Evolutionary conservation across 2,113 vertebrate species (phyloP).

Genomic region (Corythoichthys haematopterus): DNA sequence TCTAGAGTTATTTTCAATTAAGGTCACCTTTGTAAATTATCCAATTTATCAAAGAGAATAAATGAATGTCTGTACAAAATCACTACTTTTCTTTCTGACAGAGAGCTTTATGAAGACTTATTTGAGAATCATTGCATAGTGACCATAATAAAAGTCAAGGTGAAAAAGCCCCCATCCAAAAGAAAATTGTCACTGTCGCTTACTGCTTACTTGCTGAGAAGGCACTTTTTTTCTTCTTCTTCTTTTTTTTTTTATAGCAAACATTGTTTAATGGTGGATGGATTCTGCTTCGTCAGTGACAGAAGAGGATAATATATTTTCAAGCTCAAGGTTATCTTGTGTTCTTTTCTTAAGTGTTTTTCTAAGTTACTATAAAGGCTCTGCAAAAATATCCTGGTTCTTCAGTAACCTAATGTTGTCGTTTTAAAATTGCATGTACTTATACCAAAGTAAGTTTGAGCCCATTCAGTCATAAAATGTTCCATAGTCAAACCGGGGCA

Average conservation of each 20-base stretch:
- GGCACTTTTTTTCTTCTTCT: not conserved
- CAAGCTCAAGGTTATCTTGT: slow-evolving; percentile 16
- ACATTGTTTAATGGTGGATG: not conserved
- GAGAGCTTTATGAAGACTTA: not conserved
- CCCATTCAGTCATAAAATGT: too few relatives aligned
- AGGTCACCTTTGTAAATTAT: not conserved
- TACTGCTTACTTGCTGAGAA: slow-evolving; percentile 12
- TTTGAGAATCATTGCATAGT: slow-evolving; percentile 5
- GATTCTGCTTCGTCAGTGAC: slow-evolving; percentile 12
- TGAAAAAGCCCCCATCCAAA: slow-evolving; percentile 1
- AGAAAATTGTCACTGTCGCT: slow-evolving; percentile 2
- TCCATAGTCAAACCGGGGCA: too few relatives aligned
- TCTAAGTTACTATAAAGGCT: not conserved
- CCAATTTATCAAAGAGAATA: not conserved
- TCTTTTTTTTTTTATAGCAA: not conserved
- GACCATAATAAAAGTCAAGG: slow-evolving; percentile 10
- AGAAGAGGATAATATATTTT: slow-evolving; percentile 5
- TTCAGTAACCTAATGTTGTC: not conserved
- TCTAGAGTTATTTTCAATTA: not conserved
- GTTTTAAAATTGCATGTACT: too few relatives aligned
- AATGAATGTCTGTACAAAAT: not conserved
- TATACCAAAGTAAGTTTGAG: too few relatives aligned
- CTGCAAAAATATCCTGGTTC: not conserved
- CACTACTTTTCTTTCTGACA: not conserved
- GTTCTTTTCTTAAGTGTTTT: not conserved